Evolutionary conservation across 2,888 invertebrate species (phyloP), one percentile per base, ranked within the genome.

Genomic region (Catocala sponsa): DNA sequence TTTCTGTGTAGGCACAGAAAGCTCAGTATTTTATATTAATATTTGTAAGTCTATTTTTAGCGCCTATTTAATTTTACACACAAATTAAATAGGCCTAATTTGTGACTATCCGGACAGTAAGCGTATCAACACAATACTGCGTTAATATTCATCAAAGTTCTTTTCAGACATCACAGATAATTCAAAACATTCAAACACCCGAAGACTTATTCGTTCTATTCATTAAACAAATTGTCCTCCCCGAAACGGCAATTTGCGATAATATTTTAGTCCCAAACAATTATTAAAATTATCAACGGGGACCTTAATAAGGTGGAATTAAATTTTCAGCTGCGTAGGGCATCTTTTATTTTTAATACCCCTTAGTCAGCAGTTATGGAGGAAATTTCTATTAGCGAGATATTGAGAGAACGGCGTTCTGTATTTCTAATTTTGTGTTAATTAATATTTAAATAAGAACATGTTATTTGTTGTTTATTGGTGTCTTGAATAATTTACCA

Each of bases 201-300:
- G 53, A 53, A 57, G 50, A 55, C 59, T 67, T 63, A 78, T 78
- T 70, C 51, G 15, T 59, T 54, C 72, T 63, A 78, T 78, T 78
- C 44, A 64, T 78, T 69, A 57, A 63, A 60, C 54, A 68, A 77
- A 77, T 73, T 71, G 77, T 63, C 52, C 35, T 62, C 59, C 63
- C 55, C 72, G 12, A 66, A 68, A 51, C 55, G 60, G 61, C 68
- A 64, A 70, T 79, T 74, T 63, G 41, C 54, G 55, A 55, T 67
- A 65, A 71, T 73, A 76, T 67, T 76, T 59, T 67, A 66, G 69
- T 68, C 68, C 64, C 72, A 70, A 64, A 63, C 68, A 77, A 76
- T 77, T 79, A 79, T 77, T 79, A 68, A 76, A 76, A 79, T 79
- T 68, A 74, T 76, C 74, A 63, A 54, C 62, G 59, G 57, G 48